These are phyloP conservation scores for Scrobipalpa costella DNA, from an alignment of 2,888 invertebrate species.

Conservation along the genomic window DNA sequence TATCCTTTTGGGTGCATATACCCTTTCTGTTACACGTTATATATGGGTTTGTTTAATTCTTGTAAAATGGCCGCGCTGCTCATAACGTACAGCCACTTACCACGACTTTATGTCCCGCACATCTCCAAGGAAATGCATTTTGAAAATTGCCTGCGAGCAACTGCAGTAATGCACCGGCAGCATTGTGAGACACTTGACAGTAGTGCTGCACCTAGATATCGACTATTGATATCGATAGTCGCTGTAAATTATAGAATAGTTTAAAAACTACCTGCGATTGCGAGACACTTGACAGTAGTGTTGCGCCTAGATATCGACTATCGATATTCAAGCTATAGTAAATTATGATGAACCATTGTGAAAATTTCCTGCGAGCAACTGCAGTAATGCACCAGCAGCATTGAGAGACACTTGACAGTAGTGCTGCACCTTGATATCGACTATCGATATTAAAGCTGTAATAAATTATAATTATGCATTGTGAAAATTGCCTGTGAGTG, in stretches of 20 bases:
- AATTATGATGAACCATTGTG: no score
- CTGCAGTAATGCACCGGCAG: slow-evolving; percentile 21
- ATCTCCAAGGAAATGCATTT: slow-evolving; percentile 18
- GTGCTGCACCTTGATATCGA: slow-evolving; percentile 32
- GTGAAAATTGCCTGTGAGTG: slow-evolving; percentile 7
- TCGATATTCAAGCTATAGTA: no score
- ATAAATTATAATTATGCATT: no score
- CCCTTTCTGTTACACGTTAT: no score
- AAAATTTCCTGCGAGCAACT: slow-evolving; percentile 16
- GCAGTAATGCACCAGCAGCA: slow-evolving; percentile 22
- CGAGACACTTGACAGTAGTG: slow-evolving; percentile 38
- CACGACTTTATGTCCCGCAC: slow-evolving; percentile 2
- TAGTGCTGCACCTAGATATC: slow-evolving; percentile 33
- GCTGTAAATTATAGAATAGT: no score
- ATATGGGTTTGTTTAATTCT: background rate
- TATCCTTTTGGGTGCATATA: no score
- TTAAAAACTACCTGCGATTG: slow-evolving; percentile 28
- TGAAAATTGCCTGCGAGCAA: slow-evolving; percentile 18
- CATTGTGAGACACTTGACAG: slow-evolving; percentile 38
- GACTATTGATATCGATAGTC: background rate
- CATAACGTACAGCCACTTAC: slow-evolving; percentile 9
- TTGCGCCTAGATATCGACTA: slow-evolving; percentile 29
- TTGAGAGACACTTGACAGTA: slow-evolving; percentile 38
- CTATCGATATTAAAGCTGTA: background rate
- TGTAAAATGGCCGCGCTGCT: background rate